Base-by-base conservation (phyloP, 2,113 vertebrate species). In the Pseudolaguvia tuberculata region DNA sequence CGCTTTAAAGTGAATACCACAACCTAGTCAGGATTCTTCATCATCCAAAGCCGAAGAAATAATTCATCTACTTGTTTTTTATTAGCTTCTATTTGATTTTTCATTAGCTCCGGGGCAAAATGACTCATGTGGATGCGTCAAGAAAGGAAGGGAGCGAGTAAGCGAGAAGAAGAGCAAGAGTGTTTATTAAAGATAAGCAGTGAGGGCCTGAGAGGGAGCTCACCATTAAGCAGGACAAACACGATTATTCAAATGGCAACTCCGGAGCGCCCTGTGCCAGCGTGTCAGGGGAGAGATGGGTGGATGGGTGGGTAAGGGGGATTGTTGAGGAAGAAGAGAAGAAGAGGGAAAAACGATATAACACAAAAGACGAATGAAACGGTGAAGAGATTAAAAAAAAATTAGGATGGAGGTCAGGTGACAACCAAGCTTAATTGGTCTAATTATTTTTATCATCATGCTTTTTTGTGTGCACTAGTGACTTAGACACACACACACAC, bases 181-280 rank as follows among this genome's bases (percentile, higher is more conserved):
- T 90, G 88, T 90, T 91, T 88, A 80, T 81, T 58, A 63, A 78
- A 90, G 88, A 90, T 91, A 91, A 90, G 88, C 85, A 81, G 84
- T 78, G 81, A 83, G 80, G 84, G 87, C 86, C 87, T 84, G 87
- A 78, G 80, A 85, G 85, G 83, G 86, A 84, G 88, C 84, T 84
- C 84, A 86, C 85, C 87, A 90, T 91, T 91, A 90, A 89, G 87
- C 88, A 88, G 88, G 88, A 90, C 88, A 90, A 89, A 91, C 89
- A 89, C 89, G 88, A 86, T 87, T 88, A 90, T 90, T 91, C 87
- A 90, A 88, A 90, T 84, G 87, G 85, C 84, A 87, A 89, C 87
- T 87, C 88, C 83, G 86, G 84, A 85, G 84, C 84, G 57, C 75
- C 82, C 78, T 86, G 87, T 83, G 85, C 80, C 86, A 87, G 87